Base-by-base conservation (phyloP, 2,888 invertebrate species). In the Amphimallon solstitiale region DNA sequence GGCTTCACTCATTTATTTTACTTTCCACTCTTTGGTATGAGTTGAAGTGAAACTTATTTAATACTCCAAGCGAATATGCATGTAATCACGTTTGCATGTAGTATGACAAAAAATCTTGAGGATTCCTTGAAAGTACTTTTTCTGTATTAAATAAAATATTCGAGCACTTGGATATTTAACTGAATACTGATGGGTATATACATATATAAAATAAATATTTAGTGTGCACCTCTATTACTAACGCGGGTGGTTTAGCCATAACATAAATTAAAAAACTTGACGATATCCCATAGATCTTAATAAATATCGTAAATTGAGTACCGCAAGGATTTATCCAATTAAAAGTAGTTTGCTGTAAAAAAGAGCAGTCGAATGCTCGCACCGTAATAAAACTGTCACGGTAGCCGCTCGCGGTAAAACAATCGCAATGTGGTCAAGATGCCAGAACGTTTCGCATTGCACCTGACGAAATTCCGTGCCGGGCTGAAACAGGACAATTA, bases 401-500 rank as follows among this genome's bases (percentile, higher is more conserved):
- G 70, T 63, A 68, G 68, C 72, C 56, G 70, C 69, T 72, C 49
- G 66, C 65, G 66, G 69, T 67, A 63, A 69, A 72, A 71, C 70
- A 70, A 68, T 70, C 69, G 65, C 68, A 68, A 72, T 70, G 72
- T 68, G 69, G 66, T 59, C 64, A 65, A 64, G 67, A 73, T 73
- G 70, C 71, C 73, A 65, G 61, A 63, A 61, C 71, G 71, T 71
- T 66, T 70, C 68, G 70, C 70, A 68, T 76, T 77, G 78, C 78
- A 78, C 78, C 77, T 78, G 76, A 77, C 71, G 75, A 75, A 77
- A 79, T 78, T 78, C 78, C 77, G 66, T 70, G 70, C 72, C 65
- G 74, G 70, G 73, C 77, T 75, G 72, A 29, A 63, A 40, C 54
- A 45, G 46, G 63, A 78, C 79, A 79, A 80, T 79, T 80, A 80